A percentile compares a stretch with the other conserved stretches of the same genome.
Evolutionary conservation across 1,140 invertebrate genomes (phyloP).

Genomic region (Charaxes varanes): DNA sequence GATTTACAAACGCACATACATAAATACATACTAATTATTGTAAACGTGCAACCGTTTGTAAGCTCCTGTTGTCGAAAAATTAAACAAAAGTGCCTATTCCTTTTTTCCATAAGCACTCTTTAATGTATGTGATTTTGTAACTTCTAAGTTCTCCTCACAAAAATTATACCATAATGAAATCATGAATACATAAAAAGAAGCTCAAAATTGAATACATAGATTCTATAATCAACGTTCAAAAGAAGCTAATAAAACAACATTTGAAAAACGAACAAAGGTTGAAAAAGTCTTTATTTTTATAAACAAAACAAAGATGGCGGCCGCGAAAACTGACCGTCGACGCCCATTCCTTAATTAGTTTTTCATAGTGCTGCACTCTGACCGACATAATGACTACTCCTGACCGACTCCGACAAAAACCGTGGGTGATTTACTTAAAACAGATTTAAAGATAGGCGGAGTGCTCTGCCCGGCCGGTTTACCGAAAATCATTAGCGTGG

Average conservation of each 20-base stretch:
- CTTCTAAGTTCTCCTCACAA: no score
- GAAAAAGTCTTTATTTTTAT: no score
- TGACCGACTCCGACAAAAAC: conserved; percentile 59
- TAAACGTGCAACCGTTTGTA: conserved; percentile 16
- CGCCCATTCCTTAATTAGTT: conserved; percentile 71
- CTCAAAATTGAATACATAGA: no score
- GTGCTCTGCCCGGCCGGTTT: conserved; percentile 62
- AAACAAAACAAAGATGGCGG: conserved; percentile 40
- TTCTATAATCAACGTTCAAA: no score
- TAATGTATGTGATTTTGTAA: no score
- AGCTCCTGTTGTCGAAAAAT: no score
- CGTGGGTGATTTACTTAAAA: conserved; percentile 65
- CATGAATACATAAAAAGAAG: conserved; percentile 18
- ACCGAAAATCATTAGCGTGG: conserved; percentile 72
- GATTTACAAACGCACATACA: conserved; percentile 48
- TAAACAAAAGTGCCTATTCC: no score
- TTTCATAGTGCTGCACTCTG: conserved; percentile 66
- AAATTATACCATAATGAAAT: no score
- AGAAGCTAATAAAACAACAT: no score
- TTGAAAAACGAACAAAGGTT: no score
- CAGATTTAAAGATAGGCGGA: conserved; percentile 65
- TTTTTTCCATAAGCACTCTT: no score
- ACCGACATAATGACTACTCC: conserved; percentile 69
- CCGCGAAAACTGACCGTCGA: conserved; percentile 40
- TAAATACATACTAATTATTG: conserved; percentile 65